phyloP scores from a whole-genome alignment of 2,113 vertebrate genomes.

The Myiozetetes cayanensis region DNA sequence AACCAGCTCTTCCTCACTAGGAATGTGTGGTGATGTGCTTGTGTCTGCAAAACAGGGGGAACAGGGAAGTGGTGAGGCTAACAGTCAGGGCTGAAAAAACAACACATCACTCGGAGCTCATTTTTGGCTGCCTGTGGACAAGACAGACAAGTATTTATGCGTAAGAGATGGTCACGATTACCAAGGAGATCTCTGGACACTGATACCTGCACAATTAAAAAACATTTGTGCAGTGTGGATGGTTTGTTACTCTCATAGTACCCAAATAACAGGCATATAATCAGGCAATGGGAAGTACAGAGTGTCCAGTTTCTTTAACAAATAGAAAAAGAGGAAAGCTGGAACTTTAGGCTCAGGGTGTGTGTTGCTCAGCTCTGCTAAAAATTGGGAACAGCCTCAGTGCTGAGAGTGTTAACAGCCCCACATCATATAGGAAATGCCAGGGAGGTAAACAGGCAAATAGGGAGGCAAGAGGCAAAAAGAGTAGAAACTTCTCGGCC shows the following conservation, averaged over 20 bases:
- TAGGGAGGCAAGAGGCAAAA: neutral
- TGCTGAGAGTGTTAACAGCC: neutral
- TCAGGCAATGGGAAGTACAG: neutral
- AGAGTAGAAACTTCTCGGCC: neutral
- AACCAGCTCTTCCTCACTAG: neutral
- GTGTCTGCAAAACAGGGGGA: neutral
- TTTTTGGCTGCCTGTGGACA: neutral
- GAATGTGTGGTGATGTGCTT: neutral
- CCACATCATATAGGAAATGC: neutral
- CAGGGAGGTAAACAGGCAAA: neutral
- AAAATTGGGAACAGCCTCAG: neutral
- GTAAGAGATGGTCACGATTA: neutral
- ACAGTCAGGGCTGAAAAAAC: neutral
- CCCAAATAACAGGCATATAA: neutral
- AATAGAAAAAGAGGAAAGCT: neutral
- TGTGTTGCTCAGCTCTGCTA: neutral
- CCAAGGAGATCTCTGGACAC: neutral
- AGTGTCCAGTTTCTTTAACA: neutral
- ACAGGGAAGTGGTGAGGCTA: neutral
- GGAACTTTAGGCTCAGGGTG: neutral
- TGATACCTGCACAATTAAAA: neutral
- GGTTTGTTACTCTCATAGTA: neutral
- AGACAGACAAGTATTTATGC: neutral
- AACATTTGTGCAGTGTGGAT: neutral
- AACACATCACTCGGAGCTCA: accelerated